Percentiles rank a stretch among this genome's conserved stretches.
These are phyloP conservation scores for Parauchenoglanis ngamensis DNA, from an alignment of 2,797 vertebrate species.

Conservation along the genomic window DNA sequence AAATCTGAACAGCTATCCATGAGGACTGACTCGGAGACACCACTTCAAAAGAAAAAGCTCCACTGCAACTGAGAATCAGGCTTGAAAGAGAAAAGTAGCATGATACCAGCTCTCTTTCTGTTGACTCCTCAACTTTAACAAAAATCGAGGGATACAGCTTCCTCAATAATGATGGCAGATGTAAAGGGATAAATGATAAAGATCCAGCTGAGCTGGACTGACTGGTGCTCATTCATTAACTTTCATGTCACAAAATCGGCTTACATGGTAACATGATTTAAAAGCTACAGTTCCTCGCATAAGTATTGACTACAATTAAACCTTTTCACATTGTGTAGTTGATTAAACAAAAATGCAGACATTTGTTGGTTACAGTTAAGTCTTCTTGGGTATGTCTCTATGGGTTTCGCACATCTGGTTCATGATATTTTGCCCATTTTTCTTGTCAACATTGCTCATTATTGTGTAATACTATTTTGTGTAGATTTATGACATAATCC, in stretches of 20 bases:
- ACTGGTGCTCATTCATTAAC: not conserved
- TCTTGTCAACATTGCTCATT: not conserved
- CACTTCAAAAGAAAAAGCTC: not conserved
- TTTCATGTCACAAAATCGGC: not conserved
- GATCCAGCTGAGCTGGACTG: not conserved
- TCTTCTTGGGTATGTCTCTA: not conserved
- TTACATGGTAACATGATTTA: not conserved
- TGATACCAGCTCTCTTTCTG: not conserved
- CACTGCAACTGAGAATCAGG: not conserved
- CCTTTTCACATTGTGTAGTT: not conserved
- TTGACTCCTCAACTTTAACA: not conserved
- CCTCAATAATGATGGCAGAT: not conserved
- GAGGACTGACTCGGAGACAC: not conserved
- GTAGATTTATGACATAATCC: not conserved
- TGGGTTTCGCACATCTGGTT: not conserved
- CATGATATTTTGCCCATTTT: not conserved
- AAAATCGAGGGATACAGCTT: not conserved
- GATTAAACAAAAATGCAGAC: not conserved
- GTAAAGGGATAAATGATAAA: not conserved
- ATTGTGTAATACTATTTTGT: not conserved
- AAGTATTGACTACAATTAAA: not conserved
- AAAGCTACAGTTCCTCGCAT: not conserved
- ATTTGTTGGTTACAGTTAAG: not conserved
- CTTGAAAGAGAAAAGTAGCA: not conserved
- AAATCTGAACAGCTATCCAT: not conserved